Base-by-base conservation (phyloP, 1,140 invertebrate species). In the Phortica variegata region DNA sequence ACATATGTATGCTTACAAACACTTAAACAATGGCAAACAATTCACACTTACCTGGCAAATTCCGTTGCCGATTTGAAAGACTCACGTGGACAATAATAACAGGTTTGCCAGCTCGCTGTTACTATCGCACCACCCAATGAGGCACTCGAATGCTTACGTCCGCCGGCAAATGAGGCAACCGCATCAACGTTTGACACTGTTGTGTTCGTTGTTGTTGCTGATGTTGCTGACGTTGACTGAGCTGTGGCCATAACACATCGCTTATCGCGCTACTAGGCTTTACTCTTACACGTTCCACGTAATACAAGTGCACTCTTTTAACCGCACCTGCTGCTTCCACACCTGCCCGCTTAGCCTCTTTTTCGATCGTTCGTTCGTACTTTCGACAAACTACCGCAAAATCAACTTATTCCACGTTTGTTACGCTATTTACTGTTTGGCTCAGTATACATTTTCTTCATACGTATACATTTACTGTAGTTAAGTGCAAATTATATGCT, bases 41-140 rank as follows among this genome's bases (percentile, higher is more conserved):
- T n/a, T 23, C 10, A 12, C 34, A 61, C 68, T 56, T 44, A 82
- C 81, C 74, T 81, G 75, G 81, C 79, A 65, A 82, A 82, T 65
- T 82, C 77, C 51, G 61, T 75, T 56, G 75, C 55, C 58, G 61
- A 73, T 48, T 77, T 77, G 52, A 82, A 82, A 21, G 79, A 60
- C 53, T 81, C 76, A 46, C 77, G 77, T n/a, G 80, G 79, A 60
- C 81, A 82, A 60, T 82, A 80, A 53, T 80, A 72, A 61, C 81
- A 82, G 34, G 76, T 77, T 58, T 82, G 79, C 81, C 81, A 82
- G 70, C 60, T 65, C 38, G 61, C 41, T 23, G 48, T 32, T 5
- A 6, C 40, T 3, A 36, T 37, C 13, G 40, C 15, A 1, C 40
- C 43, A 31, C 29, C 29, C 34, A 60, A 44, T 5, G 36, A 44